phyloP scores from a whole-genome alignment of 2,113 vertebrate genomes.

The Oplegnathus fasciatus region DNA sequence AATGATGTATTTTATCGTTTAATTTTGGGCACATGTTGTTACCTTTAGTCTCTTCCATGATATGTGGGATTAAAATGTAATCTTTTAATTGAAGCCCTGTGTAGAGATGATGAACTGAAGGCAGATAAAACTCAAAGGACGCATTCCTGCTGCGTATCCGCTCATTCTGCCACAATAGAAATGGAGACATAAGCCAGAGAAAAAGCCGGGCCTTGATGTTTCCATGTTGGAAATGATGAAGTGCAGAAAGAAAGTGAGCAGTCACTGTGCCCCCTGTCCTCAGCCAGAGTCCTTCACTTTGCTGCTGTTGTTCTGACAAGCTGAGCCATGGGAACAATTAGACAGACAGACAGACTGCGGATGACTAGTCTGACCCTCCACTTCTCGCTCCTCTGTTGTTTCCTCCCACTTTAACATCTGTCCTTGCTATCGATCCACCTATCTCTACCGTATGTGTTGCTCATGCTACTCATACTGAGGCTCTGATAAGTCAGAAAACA shows the following conservation, averaged over 20 bases:
- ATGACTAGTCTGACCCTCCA: slow-evolving; percentile 45
- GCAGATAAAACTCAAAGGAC: background rate
- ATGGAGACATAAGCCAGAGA: background rate
- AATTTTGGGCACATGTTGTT: background rate
- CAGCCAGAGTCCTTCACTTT: slow-evolving; percentile 46
- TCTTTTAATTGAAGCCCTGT: background rate
- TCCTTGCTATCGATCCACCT: background rate
- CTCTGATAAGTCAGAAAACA: background rate
- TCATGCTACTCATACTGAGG: no score
- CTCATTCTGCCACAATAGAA: background rate
- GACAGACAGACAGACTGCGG: slow-evolving; percentile 45
- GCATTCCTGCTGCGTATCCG: background rate
- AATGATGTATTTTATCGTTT: background rate
- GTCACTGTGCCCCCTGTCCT: slow-evolving; percentile 40
- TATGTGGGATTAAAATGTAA: slow-evolving; percentile 12
- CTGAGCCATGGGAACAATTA: slow-evolving; percentile 67
- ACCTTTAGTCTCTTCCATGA: background rate
- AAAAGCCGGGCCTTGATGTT: slow-evolving; percentile 19
- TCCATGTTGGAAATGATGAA: slow-evolving; percentile 26
- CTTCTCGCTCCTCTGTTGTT: slow-evolving; percentile 31
- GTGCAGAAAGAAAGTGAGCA: background rate
- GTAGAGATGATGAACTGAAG: background rate
- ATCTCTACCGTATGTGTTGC: background rate
- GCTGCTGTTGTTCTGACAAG: slow-evolving; percentile 58
- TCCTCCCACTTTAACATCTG: slow-evolving; percentile 47